A percentile compares a stretch with the other conserved stretches of the same genome.
These are phyloP conservation scores for Agapornis roseicollis DNA, from an alignment of 2,113 vertebrate genomes.

Conservation along the genomic window DNA sequence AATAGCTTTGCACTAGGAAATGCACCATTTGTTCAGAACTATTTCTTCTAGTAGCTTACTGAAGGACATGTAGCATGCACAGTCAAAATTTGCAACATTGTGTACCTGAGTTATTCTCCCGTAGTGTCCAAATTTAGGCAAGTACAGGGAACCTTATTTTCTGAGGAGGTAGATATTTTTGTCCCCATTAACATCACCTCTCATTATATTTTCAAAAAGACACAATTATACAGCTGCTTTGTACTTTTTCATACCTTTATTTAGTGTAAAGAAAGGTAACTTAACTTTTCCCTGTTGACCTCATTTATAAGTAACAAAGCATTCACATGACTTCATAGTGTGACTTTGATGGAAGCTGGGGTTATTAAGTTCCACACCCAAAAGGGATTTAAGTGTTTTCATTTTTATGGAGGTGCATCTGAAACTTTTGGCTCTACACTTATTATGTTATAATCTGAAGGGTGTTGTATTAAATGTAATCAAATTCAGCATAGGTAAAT, in stretches of 20 bases:
- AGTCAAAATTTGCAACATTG: neutral
- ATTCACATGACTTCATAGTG: fast-evolving
- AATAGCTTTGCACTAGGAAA: neutral
- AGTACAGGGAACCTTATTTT: neutral
- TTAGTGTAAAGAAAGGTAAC: neutral
- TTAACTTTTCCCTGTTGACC: fast-evolving
- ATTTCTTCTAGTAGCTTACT: neutral
- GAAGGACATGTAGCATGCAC: fast-evolving
- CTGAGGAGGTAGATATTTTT: neutral
- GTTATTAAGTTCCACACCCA: neutral
- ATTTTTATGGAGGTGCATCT: neutral
- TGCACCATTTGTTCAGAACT: neutral
- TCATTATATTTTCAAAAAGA: neutral
- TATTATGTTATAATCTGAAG: neutral
- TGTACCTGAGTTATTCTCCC: neutral
- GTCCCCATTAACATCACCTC: neutral
- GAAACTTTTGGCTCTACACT: neutral
- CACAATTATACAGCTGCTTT: neutral
- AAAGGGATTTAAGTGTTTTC: neutral
- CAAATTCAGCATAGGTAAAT: neutral
- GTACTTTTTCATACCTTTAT: neutral
- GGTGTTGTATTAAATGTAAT: neutral
- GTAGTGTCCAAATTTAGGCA: neutral
- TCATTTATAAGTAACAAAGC: neutral
- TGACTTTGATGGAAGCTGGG: neutral